phyloP scores from a whole-genome alignment of 2,797 vertebrate genomes.

The Uromys caudimaculatus region DNA sequence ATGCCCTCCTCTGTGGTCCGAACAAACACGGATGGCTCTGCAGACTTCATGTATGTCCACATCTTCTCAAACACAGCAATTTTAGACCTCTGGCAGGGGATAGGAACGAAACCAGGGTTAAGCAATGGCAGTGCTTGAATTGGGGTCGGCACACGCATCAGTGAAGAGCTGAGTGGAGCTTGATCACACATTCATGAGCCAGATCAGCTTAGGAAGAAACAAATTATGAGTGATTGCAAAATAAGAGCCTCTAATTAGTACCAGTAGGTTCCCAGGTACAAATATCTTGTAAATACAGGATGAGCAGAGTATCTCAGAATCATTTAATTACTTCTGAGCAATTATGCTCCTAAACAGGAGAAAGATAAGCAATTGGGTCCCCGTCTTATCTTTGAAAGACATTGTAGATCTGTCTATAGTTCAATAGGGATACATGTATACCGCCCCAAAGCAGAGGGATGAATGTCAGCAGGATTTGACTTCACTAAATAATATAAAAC shows the following conservation, averaged over 20 bases:
- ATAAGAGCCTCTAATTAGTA: conserved; percentile 80
- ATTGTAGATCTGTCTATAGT: not conserved
- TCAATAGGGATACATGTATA: not conserved
- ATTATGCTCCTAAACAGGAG: conserved; percentile 62
- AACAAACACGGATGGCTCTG: conserved; percentile 98
- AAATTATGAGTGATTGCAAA: conserved; percentile 82
- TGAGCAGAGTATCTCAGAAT: conserved; percentile 61
- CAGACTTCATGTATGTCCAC: conserved; percentile 99
- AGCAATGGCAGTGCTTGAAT: conserved; percentile 47
- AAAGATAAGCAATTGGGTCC: conserved; percentile 49
- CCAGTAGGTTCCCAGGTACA: conserved; percentile 67
- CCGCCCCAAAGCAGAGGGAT: not conserved
- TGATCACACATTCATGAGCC: conserved; percentile 58
- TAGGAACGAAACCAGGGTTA: conserved; percentile 81
- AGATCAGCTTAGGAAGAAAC: conserved; percentile 71
- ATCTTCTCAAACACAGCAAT: conserved; percentile 99
- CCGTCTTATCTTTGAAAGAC: conserved; percentile 57
- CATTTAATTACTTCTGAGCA: conserved; percentile 74
- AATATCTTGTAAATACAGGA: conserved; percentile 76
- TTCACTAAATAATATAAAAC: not conserved
- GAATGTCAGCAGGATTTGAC: not conserved
- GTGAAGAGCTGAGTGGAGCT: conserved; percentile 77
- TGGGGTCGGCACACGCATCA: conserved; percentile 41
- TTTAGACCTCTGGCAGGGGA: conserved; percentile 94
- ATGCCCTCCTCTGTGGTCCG: conserved; percentile 99